Percentiles rank a stretch among this genome's conserved stretches.
These are phyloP conservation scores for Chelidonichthys spinosus DNA, from an alignment of 2,797 vertebrate species.

Conservation along the genomic window DNA sequence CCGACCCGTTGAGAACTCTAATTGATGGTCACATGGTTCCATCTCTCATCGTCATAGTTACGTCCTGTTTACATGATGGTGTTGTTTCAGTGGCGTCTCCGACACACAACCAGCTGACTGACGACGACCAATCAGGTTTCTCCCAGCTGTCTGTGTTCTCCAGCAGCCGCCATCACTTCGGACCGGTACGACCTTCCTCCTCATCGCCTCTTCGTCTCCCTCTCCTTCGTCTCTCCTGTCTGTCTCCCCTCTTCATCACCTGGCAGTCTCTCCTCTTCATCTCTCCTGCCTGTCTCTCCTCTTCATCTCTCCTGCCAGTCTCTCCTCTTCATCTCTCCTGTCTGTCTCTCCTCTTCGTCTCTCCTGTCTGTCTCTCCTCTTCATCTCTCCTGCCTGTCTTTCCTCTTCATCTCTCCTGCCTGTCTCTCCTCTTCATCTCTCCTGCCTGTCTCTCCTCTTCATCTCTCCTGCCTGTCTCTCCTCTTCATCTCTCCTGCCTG, in stretches of 20 bases:
- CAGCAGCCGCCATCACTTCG: slow-evolving; percentile 72
- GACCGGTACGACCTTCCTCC: slow-evolving; percentile 23
- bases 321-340: neutral
- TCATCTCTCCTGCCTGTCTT: too few species aligned
- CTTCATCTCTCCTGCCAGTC: neutral
- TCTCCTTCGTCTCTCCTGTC: neutral
- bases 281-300: neutral
- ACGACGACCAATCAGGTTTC: slow-evolving; percentile 70
- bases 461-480: neutral
- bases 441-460: neutral
- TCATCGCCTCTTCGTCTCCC: neutral
- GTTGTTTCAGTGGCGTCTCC: slow-evolving; percentile 11
- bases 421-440: neutral
- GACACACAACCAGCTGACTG: neutral
- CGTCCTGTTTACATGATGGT: neutral
- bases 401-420: too few species aligned
- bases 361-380: too few species aligned
- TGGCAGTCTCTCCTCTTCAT: neutral
- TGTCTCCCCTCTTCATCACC: neutral
- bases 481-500: neutral
- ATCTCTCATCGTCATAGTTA: too few species aligned
- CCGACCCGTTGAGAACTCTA: too few species aligned
- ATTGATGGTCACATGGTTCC: too few species aligned
- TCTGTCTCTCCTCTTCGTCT: neutral
- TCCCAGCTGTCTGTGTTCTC: slow-evolving; percentile 75